Evolutionary conservation across 1,140 invertebrate genomes (phyloP).

Genomic region (Trinorchestia longiramus): DNA sequence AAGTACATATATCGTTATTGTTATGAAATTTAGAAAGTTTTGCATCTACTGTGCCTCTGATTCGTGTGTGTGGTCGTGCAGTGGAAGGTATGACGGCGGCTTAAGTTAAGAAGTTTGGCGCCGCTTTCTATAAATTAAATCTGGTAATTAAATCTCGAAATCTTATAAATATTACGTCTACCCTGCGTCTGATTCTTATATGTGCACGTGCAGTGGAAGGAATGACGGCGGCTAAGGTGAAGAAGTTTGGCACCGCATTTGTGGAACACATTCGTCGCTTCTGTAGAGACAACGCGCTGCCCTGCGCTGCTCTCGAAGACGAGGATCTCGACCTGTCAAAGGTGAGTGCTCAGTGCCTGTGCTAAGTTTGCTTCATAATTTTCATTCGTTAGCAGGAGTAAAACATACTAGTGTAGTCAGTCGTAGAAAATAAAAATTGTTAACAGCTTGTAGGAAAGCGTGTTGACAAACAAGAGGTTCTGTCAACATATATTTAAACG

Average conservation of each 20-base stretch:
- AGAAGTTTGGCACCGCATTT: conserved; percentile 74
- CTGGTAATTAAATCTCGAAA: too few species aligned
- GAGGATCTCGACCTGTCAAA: background rate
- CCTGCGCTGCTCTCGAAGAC: background rate
- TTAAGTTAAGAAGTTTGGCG: conserved; percentile 76
- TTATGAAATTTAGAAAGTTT: too few species aligned
- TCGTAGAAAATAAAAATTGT: too few species aligned
- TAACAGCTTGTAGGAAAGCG: too few species aligned
- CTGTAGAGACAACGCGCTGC: conserved; percentile 1
- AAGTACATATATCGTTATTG: too few species aligned
- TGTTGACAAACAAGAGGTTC: too few species aligned
- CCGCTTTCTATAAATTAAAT: too few species aligned
- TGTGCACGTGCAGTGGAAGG: conserved; percentile 72
- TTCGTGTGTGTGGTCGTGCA: conserved; percentile 62
- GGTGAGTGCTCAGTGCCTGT: background rate
- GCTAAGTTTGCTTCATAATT: background rate
- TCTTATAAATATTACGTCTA: too few species aligned
- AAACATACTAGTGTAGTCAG: too few species aligned
- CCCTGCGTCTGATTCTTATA: background rate
- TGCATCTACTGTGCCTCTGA: too few species aligned
- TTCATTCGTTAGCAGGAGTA: too few species aligned
- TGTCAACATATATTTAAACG: too few species aligned
- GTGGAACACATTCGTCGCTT: conserved; percentile 66
- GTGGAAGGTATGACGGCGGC: conserved; percentile 76
- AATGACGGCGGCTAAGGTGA: conserved; percentile 74